Evolutionary conservation across 2,113 vertebrate species (phyloP).

Genomic region (Upupa epops): DNA sequence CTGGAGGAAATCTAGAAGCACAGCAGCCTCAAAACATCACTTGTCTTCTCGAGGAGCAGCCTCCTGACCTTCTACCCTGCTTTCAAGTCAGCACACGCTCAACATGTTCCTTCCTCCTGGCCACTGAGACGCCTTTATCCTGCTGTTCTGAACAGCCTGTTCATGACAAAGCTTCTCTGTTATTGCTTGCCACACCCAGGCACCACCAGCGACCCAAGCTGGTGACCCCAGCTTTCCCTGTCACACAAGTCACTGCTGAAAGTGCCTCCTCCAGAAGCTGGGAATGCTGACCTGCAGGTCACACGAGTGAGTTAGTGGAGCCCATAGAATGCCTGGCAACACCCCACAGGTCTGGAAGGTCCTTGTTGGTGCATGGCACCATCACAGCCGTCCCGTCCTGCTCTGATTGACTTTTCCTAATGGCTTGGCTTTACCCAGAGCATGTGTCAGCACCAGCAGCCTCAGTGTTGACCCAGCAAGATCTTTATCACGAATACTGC

Average conservation of each 20-base stretch:
- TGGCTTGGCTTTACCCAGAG: background rate
- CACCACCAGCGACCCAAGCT: background rate
- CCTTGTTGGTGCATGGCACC: background rate
- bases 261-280: background rate
- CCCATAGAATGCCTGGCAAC: background rate
- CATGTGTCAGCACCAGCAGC: background rate
- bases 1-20: background rate
- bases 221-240: background rate
- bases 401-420: fast-evolving
- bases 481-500: background rate
- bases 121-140: background rate
- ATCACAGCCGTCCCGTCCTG: background rate
- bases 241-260: background rate
- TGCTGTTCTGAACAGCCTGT: background rate
- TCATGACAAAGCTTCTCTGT: background rate
- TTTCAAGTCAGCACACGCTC: background rate
- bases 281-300: background rate
- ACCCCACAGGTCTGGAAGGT: constrained; percentile 3
- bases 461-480: background rate
- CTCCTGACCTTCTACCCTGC: background rate
- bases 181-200: background rate
- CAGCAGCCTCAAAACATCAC: fast-evolving
- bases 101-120: background rate
- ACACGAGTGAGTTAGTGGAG: background rate
- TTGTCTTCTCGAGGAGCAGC: background rate